These are phyloP conservation scores for Chascanopsetta lugubris DNA, from an alignment of 2,113 vertebrate genomes.

Conservation along the genomic window DNA sequence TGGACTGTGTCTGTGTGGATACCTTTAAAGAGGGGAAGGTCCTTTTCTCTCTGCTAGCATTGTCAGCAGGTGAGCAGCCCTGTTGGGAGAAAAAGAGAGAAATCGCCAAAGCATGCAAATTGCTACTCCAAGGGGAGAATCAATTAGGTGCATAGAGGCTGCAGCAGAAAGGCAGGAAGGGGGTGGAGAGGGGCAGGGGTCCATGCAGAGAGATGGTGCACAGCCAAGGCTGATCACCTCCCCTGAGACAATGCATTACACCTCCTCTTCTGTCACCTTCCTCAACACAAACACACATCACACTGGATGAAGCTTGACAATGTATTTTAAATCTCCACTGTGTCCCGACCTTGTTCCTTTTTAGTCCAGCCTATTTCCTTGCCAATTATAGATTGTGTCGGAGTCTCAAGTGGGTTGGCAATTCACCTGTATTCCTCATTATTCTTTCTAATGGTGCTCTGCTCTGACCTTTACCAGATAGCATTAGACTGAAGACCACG, in stretches of 20 bases:
- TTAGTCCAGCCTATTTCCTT: slow-evolving; percentile 46
- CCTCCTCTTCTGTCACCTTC: slow-evolving; percentile 37
- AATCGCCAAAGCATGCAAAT: slow-evolving; percentile 80
- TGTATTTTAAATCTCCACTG: slow-evolving; percentile 18
- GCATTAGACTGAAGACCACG: slow-evolving; percentile 16
- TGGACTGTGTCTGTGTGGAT: slow-evolving; percentile 32
- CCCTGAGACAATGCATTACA: slow-evolving; percentile 65
- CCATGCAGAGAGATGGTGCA: slow-evolving; percentile 68
- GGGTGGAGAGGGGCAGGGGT: slow-evolving; percentile 51
- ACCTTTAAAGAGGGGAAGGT: slow-evolving; percentile 47
- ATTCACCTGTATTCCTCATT: slow-evolving; percentile 48
- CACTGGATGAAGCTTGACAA: slow-evolving; percentile 19
- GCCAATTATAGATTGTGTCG: slow-evolving; percentile 46
- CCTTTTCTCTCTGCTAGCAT: slow-evolving; percentile 64
- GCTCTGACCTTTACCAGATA: slow-evolving; percentile 39
- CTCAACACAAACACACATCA: slow-evolving; percentile 35
- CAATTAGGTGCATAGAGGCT: slow-evolving; percentile 73
- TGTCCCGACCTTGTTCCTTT: slow-evolving; percentile 38
- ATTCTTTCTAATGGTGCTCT: slow-evolving; percentile 28
- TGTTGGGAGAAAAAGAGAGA: slow-evolving; percentile 72
- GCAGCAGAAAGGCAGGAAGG: slow-evolving; percentile 61
- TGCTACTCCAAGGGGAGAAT: slow-evolving; percentile 74
- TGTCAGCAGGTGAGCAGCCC: slow-evolving; percentile 80
- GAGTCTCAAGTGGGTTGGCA: slow-evolving; percentile 39
- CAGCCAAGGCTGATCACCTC: slow-evolving; percentile 70